A percentile compares a stretch with the other conserved stretches of the same genome.
These are phyloP conservation scores for Eulemur macaco DNA, from an alignment of 2,113 vertebrate species.

Conservation along the genomic window DNA sequence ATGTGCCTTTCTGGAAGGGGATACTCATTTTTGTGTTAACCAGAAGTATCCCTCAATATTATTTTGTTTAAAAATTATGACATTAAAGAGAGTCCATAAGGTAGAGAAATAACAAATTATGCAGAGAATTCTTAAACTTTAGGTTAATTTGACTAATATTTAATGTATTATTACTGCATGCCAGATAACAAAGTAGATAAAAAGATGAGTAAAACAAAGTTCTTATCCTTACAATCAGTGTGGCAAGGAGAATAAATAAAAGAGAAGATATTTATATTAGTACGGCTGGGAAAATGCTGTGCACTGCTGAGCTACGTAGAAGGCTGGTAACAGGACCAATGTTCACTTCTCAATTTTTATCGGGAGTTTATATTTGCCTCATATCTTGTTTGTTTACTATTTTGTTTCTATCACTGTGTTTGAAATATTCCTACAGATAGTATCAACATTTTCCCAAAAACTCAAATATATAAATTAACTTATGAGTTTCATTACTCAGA, in stretches of 20 bases:
- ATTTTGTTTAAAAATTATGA: not conserved
- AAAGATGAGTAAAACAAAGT: not conserved
- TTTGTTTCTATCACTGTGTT: not conserved
- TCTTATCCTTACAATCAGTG: not conserved
- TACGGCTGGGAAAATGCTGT: not conserved
- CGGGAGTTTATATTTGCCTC: not conserved
- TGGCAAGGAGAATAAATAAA: not conserved
- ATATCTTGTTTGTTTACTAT: not conserved
- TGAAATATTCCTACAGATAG: not conserved
- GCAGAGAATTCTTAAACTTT: not conserved
- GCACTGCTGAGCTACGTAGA: not conserved
- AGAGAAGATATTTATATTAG: not conserved
- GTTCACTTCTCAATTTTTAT: not conserved
- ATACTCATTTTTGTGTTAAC: not conserved
- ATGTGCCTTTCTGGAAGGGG: not conserved
- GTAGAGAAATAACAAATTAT: conserved; percentile 21
- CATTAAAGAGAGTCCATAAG: not conserved
- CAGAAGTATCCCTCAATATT: not conserved
- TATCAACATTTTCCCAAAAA: not conserved
- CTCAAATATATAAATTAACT: not conserved
- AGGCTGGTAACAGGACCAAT: not conserved
- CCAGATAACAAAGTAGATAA: not conserved
- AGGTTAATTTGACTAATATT: not conserved
- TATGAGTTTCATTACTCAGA: not conserved
- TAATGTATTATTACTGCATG: not conserved